Percentiles rank a stretch among this genome's conserved stretches.
These are phyloP conservation scores for Scrobipalpa atriplicella DNA, from an alignment of 2,888 invertebrate genomes.

Conservation along the genomic window DNA sequence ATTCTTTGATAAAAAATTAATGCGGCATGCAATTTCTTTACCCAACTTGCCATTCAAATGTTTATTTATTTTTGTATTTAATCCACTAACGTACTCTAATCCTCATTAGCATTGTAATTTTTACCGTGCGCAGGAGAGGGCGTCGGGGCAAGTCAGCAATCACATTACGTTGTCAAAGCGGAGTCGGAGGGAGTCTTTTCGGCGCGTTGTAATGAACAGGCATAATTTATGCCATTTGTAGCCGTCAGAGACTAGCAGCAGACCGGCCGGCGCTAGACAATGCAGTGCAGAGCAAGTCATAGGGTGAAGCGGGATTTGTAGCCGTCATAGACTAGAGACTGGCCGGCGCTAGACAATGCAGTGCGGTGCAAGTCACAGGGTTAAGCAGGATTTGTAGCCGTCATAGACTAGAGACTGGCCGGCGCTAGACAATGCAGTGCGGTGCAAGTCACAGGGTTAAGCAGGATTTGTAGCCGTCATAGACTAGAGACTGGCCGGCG, in stretches of 20 bases:
- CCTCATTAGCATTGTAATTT: constrained; percentile 2
- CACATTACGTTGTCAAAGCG: constrained; percentile 56
- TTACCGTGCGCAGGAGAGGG: not conserved
- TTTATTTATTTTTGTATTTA: not conserved
- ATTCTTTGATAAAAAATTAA: not conserved
- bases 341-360: too few relatives aligned
- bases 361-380: too few relatives aligned
- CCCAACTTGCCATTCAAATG: too few relatives aligned
- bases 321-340: too few relatives aligned
- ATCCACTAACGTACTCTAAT: constrained; percentile 8
- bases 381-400: constrained; percentile 46
- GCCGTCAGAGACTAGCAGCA: constrained; percentile 23
- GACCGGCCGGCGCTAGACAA: constrained; percentile 31
- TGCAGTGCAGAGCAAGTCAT: constrained; percentile 22
- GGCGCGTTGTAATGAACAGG: constrained; percentile 57
- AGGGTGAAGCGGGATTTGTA: constrained; percentile 26
- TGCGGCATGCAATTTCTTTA: not conserved
- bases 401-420: not conserved
- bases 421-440: constrained; percentile 33
- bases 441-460: constrained; percentile 16
- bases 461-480: constrained; percentile 22
- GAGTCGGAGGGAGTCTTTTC: constrained; percentile 44
- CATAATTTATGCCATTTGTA: constrained; percentile 64
- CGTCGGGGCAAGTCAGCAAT: constrained; percentile 43
- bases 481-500: too few relatives aligned